Percentiles rank a stretch among this genome's conserved stretches.
Evolutionary conservation across 2,113 vertebrate species (phyloP).

Genomic region (Asarcornis scutulata): DNA sequence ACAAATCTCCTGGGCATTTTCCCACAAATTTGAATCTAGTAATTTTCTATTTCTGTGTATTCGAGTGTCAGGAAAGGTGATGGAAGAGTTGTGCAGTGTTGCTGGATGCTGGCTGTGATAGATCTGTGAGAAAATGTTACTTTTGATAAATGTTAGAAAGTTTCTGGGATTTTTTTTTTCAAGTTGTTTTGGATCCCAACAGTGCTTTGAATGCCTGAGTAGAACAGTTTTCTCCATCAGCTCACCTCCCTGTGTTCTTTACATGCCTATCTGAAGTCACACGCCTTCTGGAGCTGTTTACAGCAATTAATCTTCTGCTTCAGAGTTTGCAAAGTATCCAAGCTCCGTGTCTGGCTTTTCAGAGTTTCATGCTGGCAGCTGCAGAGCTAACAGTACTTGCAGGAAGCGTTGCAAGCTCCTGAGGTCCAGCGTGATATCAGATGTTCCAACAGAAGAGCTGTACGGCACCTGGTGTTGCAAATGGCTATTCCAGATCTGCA

Average conservation of each 20-base stretch:
- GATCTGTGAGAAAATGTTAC: not conserved
- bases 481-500: not conserved
- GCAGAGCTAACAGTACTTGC: not conserved
- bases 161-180: not conserved
- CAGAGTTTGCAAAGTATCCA: not conserved
- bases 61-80: not conserved
- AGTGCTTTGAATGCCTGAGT: not conserved
- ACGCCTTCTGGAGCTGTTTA: not conserved
- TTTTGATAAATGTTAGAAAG: not conserved
- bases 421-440: not conserved
- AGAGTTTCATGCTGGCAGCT: not conserved
- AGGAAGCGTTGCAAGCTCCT: not conserved
- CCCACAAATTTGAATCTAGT: not conserved
- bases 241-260: not conserved
- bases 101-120: not conserved
- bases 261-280: not conserved
- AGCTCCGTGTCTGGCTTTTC: not conserved
- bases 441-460: not conserved
- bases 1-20: not conserved
- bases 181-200: not conserved
- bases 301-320: not conserved
- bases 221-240: not conserved
- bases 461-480: not conserved
- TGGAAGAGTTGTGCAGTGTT: not conserved
- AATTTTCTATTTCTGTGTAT: not conserved